Evolutionary conservation across 2,888 invertebrate species (phyloP).

Genomic region (Caenorhabditis wallacei): DNA sequence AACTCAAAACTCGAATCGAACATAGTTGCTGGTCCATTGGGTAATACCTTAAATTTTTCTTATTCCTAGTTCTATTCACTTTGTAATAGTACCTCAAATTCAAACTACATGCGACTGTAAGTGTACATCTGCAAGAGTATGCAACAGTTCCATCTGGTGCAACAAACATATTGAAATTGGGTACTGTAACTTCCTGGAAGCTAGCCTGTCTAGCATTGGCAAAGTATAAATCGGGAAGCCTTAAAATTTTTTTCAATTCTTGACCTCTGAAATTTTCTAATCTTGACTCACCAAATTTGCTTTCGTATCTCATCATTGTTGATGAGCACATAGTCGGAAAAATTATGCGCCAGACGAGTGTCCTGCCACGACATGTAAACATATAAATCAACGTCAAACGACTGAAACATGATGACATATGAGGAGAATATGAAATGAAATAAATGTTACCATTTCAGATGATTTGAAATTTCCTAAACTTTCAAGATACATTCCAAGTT

Average conservation of each 20-base stretch:
- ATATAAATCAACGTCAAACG: constrained; percentile 81
- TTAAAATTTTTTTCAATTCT: constrained; percentile 51
- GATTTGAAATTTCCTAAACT: constrained; percentile 76
- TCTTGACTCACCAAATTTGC: constrained; percentile 74
- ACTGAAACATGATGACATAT: constrained; percentile 69
- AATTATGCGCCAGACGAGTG: constrained; percentile 73
- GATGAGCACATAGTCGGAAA: constrained; percentile 76
- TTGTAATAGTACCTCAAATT: constrained; percentile 55
- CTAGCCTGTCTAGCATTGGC: constrained; percentile 76
- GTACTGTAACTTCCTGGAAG: constrained; percentile 78
- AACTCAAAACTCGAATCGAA: constrained; percentile 78
- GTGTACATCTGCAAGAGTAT: constrained; percentile 75
- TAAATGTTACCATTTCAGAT: constrained; percentile 73
- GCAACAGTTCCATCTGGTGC: constrained; percentile 78
- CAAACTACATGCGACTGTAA: constrained; percentile 77
- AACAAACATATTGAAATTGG: constrained; percentile 82
- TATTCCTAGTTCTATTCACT: neutral
- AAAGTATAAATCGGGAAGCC: constrained; percentile 82
- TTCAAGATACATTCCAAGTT: constrained; percentile 76
- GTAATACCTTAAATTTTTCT: constrained; percentile 67
- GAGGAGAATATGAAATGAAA: neutral
- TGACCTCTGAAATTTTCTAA: neutral
- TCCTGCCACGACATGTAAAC: constrained; percentile 78
- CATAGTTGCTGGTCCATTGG: constrained; percentile 82
- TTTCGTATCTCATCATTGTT: constrained; percentile 77